phyloP scores from a whole-genome alignment of 2,888 invertebrate species.

The Thymelicus lineola region DNA sequence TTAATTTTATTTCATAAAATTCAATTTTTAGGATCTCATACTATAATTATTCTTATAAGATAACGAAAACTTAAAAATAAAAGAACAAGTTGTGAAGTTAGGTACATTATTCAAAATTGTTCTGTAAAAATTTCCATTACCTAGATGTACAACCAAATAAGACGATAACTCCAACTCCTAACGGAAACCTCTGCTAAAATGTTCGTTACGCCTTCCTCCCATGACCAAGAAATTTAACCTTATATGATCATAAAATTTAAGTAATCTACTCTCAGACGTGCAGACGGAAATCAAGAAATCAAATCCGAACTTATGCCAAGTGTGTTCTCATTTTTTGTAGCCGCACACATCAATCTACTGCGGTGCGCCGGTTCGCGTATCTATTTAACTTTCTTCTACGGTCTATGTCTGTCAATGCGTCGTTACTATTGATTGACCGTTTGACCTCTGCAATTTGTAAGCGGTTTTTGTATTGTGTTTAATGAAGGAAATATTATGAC shows the following conservation, averaged over 20 bases:
- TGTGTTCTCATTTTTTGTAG: slow-evolving; percentile 34
- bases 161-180: background rate
- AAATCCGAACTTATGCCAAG: slow-evolving; percentile 18
- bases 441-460: slow-evolving; percentile 62
- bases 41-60: too few species aligned
- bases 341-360: slow-evolving; percentile 26
- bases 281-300: slow-evolving; percentile 23
- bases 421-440: slow-evolving; percentile 63
- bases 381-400: slow-evolving; percentile 46
- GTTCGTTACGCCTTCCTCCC: slow-evolving; percentile 10
- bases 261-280: slow-evolving; percentile 4
- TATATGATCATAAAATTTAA: slow-evolving; percentile 9
- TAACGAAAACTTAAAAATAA: too few species aligned
- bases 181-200: slow-evolving; percentile 3
- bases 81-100: too few species aligned
- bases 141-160: background rate
- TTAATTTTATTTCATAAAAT: too few species aligned
- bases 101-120: too few species aligned
- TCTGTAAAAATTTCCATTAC: background rate
- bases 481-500: slow-evolving; percentile 49
- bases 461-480: slow-evolving; percentile 53
- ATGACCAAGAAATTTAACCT: slow-evolving; percentile 2
- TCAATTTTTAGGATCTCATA: too few species aligned
- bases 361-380: slow-evolving; percentile 42
- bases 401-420: slow-evolving; percentile 53